Conservation (phyloP, 2,888 invertebrate genomes). For the Cataglyphis livida region DNA sequence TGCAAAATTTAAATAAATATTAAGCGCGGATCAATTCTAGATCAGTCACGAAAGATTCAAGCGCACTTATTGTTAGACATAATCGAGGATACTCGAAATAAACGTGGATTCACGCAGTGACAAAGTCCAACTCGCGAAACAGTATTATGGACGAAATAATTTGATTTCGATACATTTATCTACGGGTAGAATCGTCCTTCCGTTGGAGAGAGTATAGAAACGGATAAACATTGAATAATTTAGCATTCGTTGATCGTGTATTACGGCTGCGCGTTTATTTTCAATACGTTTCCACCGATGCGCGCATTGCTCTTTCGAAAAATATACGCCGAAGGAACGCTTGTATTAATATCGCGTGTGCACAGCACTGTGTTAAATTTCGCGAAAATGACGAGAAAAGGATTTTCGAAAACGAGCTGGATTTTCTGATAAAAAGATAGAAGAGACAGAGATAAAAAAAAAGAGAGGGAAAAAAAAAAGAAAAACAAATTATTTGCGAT, state of each 20-base stretch:
- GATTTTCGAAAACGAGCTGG: constrained; percentile 19
- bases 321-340: constrained; percentile 11
- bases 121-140: constrained; percentile 2
- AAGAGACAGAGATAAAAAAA: neutral
- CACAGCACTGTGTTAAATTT: constrained; percentile 27
- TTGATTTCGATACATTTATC: constrained; percentile 39
- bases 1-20: constrained; percentile 24
- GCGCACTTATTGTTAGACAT: neutral
- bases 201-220: neutral
- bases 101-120: constrained; percentile 12
- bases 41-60: neutral
- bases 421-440: constrained; percentile 4
- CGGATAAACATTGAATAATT: constrained; percentile 35
- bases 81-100: constrained; percentile 22
- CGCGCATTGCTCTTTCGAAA: constrained; percentile 31
- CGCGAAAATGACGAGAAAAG: constrained; percentile 31
- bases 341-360: constrained; percentile 30
- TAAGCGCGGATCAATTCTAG: neutral
- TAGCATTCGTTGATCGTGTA: neutral
- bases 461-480: neutral
- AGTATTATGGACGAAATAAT: constrained; percentile 39
- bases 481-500: constrained; percentile 30
- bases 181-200: neutral
- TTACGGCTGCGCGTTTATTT: constrained; percentile 28
- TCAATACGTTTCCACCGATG: constrained; percentile 36